phyloP scores from a whole-genome alignment of 2,113 vertebrate species.

The Myiopsitta monachus region DNA sequence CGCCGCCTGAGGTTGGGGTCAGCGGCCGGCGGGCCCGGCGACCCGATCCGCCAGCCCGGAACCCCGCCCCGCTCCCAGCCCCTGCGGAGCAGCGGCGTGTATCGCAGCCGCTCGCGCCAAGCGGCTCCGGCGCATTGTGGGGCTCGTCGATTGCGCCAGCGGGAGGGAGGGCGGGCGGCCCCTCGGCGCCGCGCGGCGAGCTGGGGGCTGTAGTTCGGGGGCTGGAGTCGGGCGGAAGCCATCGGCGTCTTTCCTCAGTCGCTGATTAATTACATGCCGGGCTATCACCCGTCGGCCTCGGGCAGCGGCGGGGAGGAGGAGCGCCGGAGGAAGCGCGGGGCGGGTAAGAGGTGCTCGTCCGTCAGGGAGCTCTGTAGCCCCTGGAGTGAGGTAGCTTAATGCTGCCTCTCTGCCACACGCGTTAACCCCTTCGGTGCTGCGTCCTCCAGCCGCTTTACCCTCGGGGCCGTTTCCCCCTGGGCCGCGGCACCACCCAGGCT shows the following conservation, averaged over 20 bases:
- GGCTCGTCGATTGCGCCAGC: neutral
- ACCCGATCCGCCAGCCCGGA: neutral
- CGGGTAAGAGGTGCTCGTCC: neutral
- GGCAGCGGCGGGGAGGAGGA: neutral
- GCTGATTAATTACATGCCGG: neutral
- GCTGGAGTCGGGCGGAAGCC: neutral
- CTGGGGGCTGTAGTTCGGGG: conserved; percentile 37
- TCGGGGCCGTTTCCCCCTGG: neutral
- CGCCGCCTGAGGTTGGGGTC: neutral
- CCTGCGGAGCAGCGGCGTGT: neutral
- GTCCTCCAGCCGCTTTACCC: neutral
- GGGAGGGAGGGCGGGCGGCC: too few species aligned
- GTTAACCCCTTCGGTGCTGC: neutral
- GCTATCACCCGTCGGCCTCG: neutral
- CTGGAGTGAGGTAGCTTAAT: neutral
- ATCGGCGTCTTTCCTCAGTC: neutral
- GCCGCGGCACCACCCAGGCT: neutral
- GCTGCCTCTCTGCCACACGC: neutral
- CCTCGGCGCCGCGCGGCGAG: neutral
- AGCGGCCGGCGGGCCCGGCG: neutral
- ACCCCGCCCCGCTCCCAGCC: neutral
- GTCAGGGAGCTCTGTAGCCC: neutral
- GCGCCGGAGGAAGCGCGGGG: neutral
- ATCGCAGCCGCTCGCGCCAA: neutral
- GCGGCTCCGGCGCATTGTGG: neutral